Base-by-base conservation (phyloP, 2,797 vertebrate genomes). In the Xyrichtys novacula region DNA sequence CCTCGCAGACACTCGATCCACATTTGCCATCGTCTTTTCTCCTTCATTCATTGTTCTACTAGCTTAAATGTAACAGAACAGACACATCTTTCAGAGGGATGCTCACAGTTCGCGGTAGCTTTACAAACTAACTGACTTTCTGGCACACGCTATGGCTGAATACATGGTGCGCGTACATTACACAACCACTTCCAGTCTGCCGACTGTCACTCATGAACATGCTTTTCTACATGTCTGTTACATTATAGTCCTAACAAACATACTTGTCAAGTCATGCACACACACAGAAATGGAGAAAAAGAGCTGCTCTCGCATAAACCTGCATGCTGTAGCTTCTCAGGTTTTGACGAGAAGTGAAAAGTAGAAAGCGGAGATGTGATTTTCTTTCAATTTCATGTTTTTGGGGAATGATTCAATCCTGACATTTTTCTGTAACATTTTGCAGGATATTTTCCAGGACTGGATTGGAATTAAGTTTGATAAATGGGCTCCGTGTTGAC, bases 231-330 rank as follows among this genome's bases (percentile, higher is more conserved):
- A 44, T 16, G 23, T 67, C 14, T n/a, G 15, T 83, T 74, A 29
- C 65, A 53, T 69, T 46, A 64, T 10, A 12, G 4, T 64, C 57
- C 36, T 14, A 55, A 55, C 43, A 16, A n/a, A n/a, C 0, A 16
- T 31, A 74, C 40, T 29, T 65, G 65, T 75, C 22, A 39, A 74
- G 59, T 76, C 68, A 78, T 55, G 46, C 32, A 58, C 53, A 36
- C 16, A 23, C 32, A 50, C 46, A 54, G 25, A 29, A 49, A 49
- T 40, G 74, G 55, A 40, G 42, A 59, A 74, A 74, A 3, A 0
- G 7, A 19, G 43, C 31, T 38, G 10, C 39, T 57, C 40, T 58
- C 29, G 20, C 55, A 47, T 28, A 23, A 67, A 61, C 57, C 39
- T 40, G 19, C 54, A 55, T 53, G 11, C 16, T 28, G 43, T 26